phyloP scores from a whole-genome alignment of 2,888 invertebrate genomes.

The Eupithecia insigniata region DNA sequence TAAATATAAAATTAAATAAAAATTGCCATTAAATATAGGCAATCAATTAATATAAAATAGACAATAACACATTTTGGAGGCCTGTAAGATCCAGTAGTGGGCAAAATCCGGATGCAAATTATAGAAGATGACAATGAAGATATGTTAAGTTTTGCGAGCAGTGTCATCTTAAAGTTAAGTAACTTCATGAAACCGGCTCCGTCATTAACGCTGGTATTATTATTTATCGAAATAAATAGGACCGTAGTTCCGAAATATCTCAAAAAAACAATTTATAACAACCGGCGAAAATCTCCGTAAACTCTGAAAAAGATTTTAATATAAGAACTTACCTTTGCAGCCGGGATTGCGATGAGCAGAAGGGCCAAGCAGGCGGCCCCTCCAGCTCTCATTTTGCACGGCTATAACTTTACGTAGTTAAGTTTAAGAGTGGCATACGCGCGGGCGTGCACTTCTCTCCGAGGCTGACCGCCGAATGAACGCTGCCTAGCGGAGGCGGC shows the following conservation, averaged over 20 bases:
- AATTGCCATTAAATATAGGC: not conserved
- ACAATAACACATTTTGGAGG: not conserved
- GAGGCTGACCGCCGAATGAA: constrained; percentile 74
- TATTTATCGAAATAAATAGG: constrained; percentile 24
- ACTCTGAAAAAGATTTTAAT: constrained; percentile 25
- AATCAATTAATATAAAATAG: not conserved
- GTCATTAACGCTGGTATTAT: not conserved
- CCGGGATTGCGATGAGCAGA: constrained; percentile 58
- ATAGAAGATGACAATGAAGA: not conserved
- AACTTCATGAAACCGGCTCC: constrained; percentile 23
- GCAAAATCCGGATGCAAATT: not conserved
- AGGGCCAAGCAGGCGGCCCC: constrained; percentile 61
- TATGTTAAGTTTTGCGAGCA: constrained; percentile 13
- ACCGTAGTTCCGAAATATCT: constrained; percentile 17
- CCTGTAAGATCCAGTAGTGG: not conserved
- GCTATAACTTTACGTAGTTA: constrained; percentile 54
- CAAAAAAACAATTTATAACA: constrained; percentile 9
- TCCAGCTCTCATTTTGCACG: constrained; percentile 67
- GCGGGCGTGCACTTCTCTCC: constrained; percentile 70
- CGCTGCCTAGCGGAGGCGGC: constrained; percentile 6
- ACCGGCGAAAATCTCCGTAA: constrained; percentile 14
- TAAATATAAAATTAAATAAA: not conserved
- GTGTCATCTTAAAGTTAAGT: constrained; percentile 4
- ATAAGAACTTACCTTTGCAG: constrained; percentile 53
- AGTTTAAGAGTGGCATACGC: constrained; percentile 63